These are phyloP conservation scores for Cybosia mesomella DNA, from an alignment of 2,888 invertebrate species.

Conservation along the genomic window DNA sequence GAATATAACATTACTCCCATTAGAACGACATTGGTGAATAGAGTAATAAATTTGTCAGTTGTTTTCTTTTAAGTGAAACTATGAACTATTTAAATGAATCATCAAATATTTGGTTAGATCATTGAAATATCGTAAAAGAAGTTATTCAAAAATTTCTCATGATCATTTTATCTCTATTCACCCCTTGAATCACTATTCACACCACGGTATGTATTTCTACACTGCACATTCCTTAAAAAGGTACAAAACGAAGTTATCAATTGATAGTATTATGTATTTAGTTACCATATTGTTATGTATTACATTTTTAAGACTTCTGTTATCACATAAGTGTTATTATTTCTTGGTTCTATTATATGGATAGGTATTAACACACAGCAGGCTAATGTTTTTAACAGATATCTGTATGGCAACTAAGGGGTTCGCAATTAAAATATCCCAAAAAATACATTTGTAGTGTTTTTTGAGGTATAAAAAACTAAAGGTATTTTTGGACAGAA, in stretches of 20 bases:
- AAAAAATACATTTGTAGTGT: not conserved
- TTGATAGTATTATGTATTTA: slow-evolving; percentile 67
- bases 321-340: slow-evolving; percentile 29
- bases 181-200: not conserved
- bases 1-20: not conserved
- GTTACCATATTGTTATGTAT: slow-evolving; percentile 66
- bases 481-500: too few species aligned
- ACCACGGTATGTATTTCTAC: not conserved
- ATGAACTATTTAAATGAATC: too few species aligned
- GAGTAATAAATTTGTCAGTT: too few species aligned
- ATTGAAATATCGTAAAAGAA: too few species aligned
- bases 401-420: not conserved
- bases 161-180: too few species aligned
- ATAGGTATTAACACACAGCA: slow-evolving; percentile 10
- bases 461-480: too few species aligned
- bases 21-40: too few species aligned
- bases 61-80: too few species aligned
- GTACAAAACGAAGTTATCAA: slow-evolving; percentile 58
- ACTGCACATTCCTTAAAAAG: slow-evolving; percentile 48
- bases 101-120: too few species aligned
- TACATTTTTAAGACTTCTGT: slow-evolving; percentile 45
- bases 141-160: too few species aligned
- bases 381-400: slow-evolving; percentile 2
- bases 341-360: slow-evolving; percentile 32
- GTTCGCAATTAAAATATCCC: too few species aligned